phyloP scores from a whole-genome alignment of 2,113 vertebrate genomes.

The Crotalus horridus region DNA sequence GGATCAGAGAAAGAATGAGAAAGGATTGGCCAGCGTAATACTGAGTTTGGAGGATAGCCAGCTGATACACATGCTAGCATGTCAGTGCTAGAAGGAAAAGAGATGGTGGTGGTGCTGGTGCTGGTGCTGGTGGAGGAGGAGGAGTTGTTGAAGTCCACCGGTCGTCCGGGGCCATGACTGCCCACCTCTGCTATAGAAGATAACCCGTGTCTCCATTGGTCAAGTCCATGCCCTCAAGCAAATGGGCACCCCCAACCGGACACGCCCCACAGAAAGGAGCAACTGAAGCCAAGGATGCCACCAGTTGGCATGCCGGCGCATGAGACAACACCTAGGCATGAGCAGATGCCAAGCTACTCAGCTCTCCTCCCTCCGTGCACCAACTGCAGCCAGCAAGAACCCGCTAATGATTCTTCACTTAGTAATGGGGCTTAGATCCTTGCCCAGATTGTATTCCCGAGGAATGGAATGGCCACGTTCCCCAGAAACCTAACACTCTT shows the following conservation, averaged over 20 bases:
- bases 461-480: slow-evolving; percentile 56
- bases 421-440: slow-evolving; percentile 64
- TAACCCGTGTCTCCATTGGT: too few species aligned
- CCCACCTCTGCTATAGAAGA: too few species aligned
- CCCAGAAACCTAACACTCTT: slow-evolving; percentile 32
- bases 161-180: too few species aligned
- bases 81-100: too few species aligned
- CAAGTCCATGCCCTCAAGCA: neutral
- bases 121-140: too few species aligned
- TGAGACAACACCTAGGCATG: slow-evolving; percentile 59
- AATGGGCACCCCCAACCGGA: neutral
- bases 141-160: too few species aligned
- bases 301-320: slow-evolving; percentile 55
- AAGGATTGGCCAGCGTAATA: too few species aligned
- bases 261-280: slow-evolving; percentile 6
- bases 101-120: too few species aligned
- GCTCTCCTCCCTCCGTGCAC: slow-evolving; percentile 25
- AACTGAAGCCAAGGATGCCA: slow-evolving; percentile 38
- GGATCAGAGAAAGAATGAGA: too few species aligned
- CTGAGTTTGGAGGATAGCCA: too few species aligned
- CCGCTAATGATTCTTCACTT: slow-evolving; percentile 68
- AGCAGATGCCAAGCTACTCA: slow-evolving; percentile 48
- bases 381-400: slow-evolving; percentile 66
- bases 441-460: slow-evolving; percentile 61
- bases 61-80: too few species aligned